These are phyloP conservation scores for Mayetiola destructor DNA, from an alignment of 2,888 invertebrate species.

Conservation along the genomic window DNA sequence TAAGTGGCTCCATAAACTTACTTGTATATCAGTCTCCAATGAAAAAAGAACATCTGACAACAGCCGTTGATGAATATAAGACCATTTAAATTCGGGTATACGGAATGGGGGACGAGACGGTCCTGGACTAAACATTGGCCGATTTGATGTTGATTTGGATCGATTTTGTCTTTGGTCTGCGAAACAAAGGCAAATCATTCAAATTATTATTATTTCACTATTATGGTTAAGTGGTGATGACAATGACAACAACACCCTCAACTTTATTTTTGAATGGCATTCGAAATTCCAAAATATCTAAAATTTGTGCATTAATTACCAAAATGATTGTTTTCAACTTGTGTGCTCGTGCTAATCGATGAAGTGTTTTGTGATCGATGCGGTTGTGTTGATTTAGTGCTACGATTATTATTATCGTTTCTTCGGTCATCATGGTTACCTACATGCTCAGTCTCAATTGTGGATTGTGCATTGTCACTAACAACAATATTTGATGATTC, in stretches of 20 bases:
- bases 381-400: slow-evolving; percentile 26
- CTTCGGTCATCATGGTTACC: slow-evolving; percentile 15
- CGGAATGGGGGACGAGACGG: slow-evolving; percentile 90
- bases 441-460: neutral
- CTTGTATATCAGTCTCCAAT: slow-evolving; percentile 94
- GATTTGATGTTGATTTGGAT: slow-evolving; percentile 48
- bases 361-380: slow-evolving; percentile 65
- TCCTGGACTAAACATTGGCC: slow-evolving; percentile 88
- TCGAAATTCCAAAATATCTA: neutral
- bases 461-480: neutral
- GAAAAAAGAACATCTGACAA: slow-evolving; percentile 93
- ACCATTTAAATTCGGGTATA: slow-evolving; percentile 99
- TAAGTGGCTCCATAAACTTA: slow-evolving; percentile 24
- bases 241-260: neutral
- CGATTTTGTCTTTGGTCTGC: slow-evolving; percentile 32
- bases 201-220: slow-evolving; percentile 5
- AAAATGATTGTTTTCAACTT: slow-evolving; percentile 73
- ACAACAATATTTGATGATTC: neutral
- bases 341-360: slow-evolving; percentile 65
- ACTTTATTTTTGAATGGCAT: too few species aligned
- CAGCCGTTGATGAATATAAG: slow-evolving; percentile 91
- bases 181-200: slow-evolving; percentile 13
- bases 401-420: neutral
- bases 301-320: slow-evolving; percentile 39
- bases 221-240: too few species aligned